Percentiles rank a stretch among this genome's conserved stretches.
Conservation (phyloP, 2,113 vertebrate genomes). For the Strix uralensis region DNA sequence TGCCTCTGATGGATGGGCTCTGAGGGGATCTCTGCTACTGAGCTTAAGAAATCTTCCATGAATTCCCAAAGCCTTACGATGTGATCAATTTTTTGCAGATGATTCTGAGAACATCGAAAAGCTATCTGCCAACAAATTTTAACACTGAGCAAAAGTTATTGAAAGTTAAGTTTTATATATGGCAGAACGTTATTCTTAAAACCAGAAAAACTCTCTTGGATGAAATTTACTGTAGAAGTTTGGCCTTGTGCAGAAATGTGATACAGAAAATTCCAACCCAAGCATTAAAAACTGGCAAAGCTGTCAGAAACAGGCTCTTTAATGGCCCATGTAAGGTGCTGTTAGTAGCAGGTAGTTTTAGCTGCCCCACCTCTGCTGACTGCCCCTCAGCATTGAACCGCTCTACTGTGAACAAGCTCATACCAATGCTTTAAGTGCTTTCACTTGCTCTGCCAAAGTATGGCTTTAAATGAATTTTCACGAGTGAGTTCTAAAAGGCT, state of each 20-base stretch:
- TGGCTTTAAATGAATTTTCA: background rate
- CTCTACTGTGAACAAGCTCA: background rate
- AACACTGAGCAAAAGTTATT: background rate
- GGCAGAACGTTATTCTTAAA: background rate
- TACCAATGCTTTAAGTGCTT: background rate
- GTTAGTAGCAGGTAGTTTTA: background rate
- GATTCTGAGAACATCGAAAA: background rate
- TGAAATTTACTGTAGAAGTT: background rate
- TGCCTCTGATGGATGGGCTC: background rate
- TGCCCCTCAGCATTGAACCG: background rate
- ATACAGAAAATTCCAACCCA: background rate
- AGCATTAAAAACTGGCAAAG: background rate
- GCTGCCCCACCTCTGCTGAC: background rate
- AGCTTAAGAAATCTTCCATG: background rate
- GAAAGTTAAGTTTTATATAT: background rate
- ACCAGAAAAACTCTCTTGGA: background rate
- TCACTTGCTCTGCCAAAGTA: background rate
- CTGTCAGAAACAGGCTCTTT: background rate
- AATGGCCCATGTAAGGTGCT: background rate
- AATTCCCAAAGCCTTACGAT: background rate
- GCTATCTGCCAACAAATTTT: background rate
- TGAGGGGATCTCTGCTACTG: background rate
- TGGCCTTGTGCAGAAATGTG: background rate
- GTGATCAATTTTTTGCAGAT: background rate
- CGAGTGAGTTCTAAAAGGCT: background rate